Percentiles rank a stretch among this genome's conserved stretches.
phyloP scores from a whole-genome alignment of 2,797 vertebrate genomes.

The Spheniscus humboldti region DNA sequence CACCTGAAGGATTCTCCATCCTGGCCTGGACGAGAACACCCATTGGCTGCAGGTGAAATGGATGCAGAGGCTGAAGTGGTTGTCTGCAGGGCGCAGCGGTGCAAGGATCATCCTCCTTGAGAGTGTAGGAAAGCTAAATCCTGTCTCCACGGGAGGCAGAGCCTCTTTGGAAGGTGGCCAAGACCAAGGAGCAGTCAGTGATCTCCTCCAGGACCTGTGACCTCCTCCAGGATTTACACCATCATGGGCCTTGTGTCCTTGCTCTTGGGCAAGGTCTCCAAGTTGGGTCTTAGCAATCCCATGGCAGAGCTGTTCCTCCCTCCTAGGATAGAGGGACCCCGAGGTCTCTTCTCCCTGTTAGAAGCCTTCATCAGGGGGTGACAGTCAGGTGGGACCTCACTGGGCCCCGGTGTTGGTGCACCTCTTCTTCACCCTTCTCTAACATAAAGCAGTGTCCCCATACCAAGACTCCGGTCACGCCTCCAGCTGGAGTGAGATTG shows the following conservation, averaged over 20 bases:
- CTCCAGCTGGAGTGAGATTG: not conserved
- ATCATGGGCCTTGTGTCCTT: accelerated
- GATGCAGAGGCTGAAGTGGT: not conserved
- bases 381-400: not conserved
- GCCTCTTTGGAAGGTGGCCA: not conserved
- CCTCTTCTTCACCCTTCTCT: not conserved
- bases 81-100: not conserved
- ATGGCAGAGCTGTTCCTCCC: not conserved
- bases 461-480: accelerated
- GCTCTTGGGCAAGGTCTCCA: not conserved
- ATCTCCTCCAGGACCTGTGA: not conserved
- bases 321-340: not conserved
- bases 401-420: not conserved
- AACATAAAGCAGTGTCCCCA: not conserved
- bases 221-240: not conserved
- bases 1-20: not conserved
- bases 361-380: not conserved
- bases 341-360: not conserved
- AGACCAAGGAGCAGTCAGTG: not conserved
- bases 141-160: not conserved
- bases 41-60: not conserved
- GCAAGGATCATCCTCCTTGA: not conserved
- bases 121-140: not conserved
- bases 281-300: not conserved
- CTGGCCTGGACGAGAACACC: not conserved